phyloP scores from a whole-genome alignment of 2,113 vertebrate genomes.

The Pterophyllum scalare region DNA sequence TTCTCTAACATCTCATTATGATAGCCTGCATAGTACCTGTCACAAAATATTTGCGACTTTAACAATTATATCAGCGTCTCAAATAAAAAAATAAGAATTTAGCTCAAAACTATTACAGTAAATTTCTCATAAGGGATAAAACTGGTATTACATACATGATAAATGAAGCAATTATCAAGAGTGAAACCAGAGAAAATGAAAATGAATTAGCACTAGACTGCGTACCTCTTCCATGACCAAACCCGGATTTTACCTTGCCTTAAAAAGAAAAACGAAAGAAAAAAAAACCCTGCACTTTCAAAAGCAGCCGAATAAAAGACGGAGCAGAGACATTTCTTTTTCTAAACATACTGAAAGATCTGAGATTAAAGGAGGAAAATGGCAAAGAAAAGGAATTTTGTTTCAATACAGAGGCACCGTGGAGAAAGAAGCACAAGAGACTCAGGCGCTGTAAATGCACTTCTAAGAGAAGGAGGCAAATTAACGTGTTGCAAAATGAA shows the following conservation, averaged over 20 bases:
- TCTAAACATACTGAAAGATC: slow-evolving; percentile 56
- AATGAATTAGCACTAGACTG: neutral
- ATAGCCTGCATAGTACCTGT: slow-evolving; percentile 4
- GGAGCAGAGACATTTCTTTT: slow-evolving; percentile 32
- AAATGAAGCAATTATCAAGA: slow-evolving; percentile 9
- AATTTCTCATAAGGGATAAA: neutral
- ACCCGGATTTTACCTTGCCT: slow-evolving; percentile 20
- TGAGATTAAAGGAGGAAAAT: slow-evolving; percentile 53
- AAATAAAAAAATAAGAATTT: neutral
- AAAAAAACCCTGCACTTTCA: neutral
- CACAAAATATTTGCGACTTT: neutral
- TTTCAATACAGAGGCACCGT: slow-evolving; percentile 31
- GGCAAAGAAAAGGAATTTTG: slow-evolving; percentile 47
- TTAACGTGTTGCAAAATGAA: slow-evolving; percentile 78
- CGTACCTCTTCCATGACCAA: neutral
- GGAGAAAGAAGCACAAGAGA: slow-evolving; percentile 42
- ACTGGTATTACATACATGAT: neutral
- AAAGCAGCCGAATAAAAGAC: slow-evolving; percentile 43
- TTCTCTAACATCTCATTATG: slow-evolving; percentile 16
- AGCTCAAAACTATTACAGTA: neutral
- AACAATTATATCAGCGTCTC: neutral
- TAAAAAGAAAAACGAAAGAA: slow-evolving; percentile 2
- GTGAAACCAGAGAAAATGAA: neutral
- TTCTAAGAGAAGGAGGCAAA: slow-evolving; percentile 69
- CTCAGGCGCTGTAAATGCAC: slow-evolving; percentile 61